phyloP scores from a whole-genome alignment of 2,797 vertebrate species.

The Sciurus carolinensis region DNA sequence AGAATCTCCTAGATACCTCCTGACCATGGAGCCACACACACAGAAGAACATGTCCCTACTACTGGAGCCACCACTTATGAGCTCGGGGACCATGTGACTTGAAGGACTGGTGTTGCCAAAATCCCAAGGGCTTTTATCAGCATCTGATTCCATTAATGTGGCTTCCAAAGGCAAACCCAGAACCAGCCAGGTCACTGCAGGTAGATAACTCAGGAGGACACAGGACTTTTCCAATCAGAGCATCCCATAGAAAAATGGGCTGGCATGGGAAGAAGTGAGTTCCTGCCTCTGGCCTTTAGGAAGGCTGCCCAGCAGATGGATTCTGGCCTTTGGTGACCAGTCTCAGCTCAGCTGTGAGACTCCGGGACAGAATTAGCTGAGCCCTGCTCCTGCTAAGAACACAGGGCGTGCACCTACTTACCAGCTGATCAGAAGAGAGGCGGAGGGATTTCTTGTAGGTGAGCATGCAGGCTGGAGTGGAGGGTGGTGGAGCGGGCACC shows the following conservation, averaged over 20 bases:
- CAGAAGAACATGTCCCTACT: not conserved
- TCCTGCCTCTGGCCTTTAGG: not conserved
- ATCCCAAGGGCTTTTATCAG: not conserved
- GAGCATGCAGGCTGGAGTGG: slow-evolving; percentile 84
- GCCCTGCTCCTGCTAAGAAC: not conserved
- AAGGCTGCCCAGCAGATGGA: not conserved
- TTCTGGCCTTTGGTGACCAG: not conserved
- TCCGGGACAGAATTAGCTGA: not conserved
- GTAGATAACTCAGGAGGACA: not conserved
- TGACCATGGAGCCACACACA: not conserved
- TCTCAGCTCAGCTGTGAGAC: not conserved
- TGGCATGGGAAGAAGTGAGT: not conserved
- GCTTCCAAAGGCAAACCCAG: not conserved
- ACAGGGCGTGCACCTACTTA: slow-evolving; percentile 82
- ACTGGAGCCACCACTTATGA: not conserved
- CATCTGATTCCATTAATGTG: not conserved
- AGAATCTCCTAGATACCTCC: not conserved
- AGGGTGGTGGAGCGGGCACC: slow-evolving; percentile 71
- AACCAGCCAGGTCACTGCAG: not conserved
- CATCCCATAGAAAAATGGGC: not conserved
- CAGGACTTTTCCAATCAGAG: not conserved
- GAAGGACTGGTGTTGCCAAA: not conserved
- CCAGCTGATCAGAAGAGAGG: slow-evolving; percentile 94
- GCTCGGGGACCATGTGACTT: not conserved
- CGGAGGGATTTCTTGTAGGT: slow-evolving; percentile 95